These are phyloP conservation scores for Lycocorax pyrrhopterus DNA, from an alignment of 2,113 vertebrate genomes.

Conservation along the genomic window DNA sequence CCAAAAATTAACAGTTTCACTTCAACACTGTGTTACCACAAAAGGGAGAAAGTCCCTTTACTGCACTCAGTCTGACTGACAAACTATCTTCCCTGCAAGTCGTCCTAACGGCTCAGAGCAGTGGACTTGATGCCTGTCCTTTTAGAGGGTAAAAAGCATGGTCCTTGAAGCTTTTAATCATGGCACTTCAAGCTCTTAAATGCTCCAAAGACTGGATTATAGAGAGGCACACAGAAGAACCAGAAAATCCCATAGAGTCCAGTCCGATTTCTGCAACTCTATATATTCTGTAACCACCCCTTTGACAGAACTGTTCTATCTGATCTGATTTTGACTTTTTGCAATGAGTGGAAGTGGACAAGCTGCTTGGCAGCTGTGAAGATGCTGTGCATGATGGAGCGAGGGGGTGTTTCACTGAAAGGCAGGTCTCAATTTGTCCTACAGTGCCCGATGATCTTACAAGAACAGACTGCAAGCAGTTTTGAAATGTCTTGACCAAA, in stretches of 20 bases:
- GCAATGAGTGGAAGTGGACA: background rate
- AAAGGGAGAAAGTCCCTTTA: background rate
- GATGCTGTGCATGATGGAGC: background rate
- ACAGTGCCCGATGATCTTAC: background rate
- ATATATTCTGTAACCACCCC: background rate
- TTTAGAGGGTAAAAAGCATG: background rate
- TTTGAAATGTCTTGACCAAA: constrained; percentile 17
- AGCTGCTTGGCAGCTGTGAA: background rate
- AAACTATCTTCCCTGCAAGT: background rate
- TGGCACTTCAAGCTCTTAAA: background rate
- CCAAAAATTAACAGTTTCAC: background rate
- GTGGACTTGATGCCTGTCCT: background rate
- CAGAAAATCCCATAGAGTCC: background rate
- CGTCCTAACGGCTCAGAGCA: background rate
- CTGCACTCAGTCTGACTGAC: accelerated
- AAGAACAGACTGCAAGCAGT: background rate
- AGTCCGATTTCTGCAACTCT: background rate
- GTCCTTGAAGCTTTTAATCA: background rate
- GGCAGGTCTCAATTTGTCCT: constrained; percentile 13
- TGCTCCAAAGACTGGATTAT: background rate
- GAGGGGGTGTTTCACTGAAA: background rate
- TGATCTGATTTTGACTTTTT: background rate
- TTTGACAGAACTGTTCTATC: background rate
- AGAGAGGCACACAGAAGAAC: background rate
- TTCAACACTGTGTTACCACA: background rate